phyloP scores from a whole-genome alignment of 2,797 vertebrate genomes.

The Nyctibius grandis region DNA sequence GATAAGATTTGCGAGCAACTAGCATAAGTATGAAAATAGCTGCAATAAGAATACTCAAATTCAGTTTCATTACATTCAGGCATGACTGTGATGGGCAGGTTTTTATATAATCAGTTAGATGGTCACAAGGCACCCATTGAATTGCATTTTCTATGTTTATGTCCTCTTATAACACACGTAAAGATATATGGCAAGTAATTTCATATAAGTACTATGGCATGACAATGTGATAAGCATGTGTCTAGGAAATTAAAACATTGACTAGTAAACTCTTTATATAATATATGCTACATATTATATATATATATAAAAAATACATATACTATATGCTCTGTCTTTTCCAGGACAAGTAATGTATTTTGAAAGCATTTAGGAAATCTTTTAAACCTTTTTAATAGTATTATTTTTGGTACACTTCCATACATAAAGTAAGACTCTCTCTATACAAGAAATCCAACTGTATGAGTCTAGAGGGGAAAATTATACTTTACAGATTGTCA shows the following conservation, averaged over 20 bases:
- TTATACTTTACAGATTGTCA: neutral
- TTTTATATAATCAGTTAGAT: neutral
- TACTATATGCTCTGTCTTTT: neutral
- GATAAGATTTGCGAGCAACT: neutral
- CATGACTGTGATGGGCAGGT: neutral
- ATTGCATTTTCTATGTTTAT: neutral
- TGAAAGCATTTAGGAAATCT: conserved; percentile 27
- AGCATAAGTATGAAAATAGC: neutral
- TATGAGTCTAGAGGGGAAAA: conserved; percentile 26
- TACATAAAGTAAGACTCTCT: neutral
- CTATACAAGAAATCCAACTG: neutral
- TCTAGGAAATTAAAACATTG: neutral
- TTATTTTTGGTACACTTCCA: conserved; percentile 43
- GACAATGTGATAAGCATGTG: neutral
- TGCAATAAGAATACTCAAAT: neutral
- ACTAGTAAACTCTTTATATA: neutral
- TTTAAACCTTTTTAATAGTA: conserved; percentile 29
- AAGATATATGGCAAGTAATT: neutral
- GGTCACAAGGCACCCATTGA: neutral
- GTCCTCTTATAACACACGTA: neutral
- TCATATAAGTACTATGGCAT: neutral
- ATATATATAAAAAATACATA: no score
- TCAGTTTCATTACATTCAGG: neutral
- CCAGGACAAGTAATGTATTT: conserved; percentile 4
- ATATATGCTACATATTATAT: neutral